Base-by-base conservation (phyloP, 1,140 invertebrate species). In the Campodea augens region DNA sequence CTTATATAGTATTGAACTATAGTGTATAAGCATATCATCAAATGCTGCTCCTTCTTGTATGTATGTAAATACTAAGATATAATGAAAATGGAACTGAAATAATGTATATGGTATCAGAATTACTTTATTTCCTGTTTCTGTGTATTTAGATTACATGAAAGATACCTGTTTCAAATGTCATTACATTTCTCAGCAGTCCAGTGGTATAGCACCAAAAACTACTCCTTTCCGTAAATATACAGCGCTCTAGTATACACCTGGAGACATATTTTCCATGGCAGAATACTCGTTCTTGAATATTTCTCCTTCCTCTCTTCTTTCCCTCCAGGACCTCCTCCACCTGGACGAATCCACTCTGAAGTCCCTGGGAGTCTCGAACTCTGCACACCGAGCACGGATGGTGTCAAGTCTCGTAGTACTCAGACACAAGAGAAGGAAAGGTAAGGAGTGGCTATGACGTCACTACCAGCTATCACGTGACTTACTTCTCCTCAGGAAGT, bases 381-480 rank as follows among this genome's bases (percentile, higher is more conserved):
- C 69, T 0, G 68, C 67, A 10, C 74, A 78, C 55, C 58, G 75
- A 27, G 71, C 74, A 4, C 64, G 66, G 49, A 69, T 78, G 38
- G 64, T 74, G 12, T 70, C 73, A 29, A 78, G 73, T 56, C 57
- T 79, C n/a, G 60, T 72, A 2, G 64, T 69, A 3, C 61, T 78
- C 1, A 62, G 67, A 37, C 66, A 69, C 4, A 77, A 75, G 59
- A 71, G 71, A 52, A 55, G 67, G 42, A 59, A 52, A 49, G 52
- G 56, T 60, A 52, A 52, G 51, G 47, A 29, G 25, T n/a, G n/a
- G n/a, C n/a, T n/a, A n/a, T n/a, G n/a, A n/a, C n/a, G n/a, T n/a
- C n/a, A n/a, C n/a, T n/a, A n/a, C n/a, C n/a, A n/a, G n/a, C n/a
- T n/a, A n/a, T n/a, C n/a, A n/a, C n/a, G n/a, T n/a, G n/a, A n/a